Percentiles rank a stretch among this genome's conserved stretches.
Evolutionary conservation across 2,113 vertebrate genomes (phyloP).

Genomic region (Ardeotis arabs): DNA sequence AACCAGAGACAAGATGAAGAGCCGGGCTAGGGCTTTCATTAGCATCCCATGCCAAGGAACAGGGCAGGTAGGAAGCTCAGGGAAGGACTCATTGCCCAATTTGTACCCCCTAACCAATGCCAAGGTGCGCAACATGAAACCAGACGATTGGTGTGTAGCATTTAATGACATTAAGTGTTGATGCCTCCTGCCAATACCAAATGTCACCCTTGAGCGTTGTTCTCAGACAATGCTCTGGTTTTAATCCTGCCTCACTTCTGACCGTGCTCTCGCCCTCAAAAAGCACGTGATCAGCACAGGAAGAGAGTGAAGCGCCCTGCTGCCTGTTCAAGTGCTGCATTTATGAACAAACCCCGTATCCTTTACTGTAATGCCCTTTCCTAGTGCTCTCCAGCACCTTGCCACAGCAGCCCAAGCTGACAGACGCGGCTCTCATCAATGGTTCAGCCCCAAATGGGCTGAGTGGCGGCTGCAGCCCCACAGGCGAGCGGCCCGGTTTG

Average conservation of each 20-base stretch:
- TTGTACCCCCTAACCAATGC: not conserved
- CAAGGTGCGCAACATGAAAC: not conserved
- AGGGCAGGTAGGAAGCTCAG: not conserved
- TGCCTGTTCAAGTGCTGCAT: not conserved
- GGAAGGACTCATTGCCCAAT: not conserved
- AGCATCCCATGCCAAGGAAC: not conserved
- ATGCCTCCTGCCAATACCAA: not conserved
- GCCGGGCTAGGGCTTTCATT: not conserved
- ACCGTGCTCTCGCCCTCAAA: not conserved
- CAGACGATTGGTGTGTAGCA: rapidly evolving
- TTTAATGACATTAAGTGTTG: not conserved
- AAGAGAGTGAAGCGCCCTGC: not conserved
- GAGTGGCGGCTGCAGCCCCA: not conserved
- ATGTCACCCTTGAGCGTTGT: not conserved
- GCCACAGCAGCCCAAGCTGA: not conserved
- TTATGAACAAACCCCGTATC: not conserved
- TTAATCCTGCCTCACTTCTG: not conserved
- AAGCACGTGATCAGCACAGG: rapidly evolving
- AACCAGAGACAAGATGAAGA: constrained; percentile 6
- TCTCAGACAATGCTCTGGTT: not conserved
- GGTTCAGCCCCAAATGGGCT: not conserved
- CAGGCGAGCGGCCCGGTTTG: rapidly evolving
- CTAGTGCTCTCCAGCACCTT: not conserved
- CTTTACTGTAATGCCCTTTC: not conserved
- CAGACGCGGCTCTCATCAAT: not conserved